phyloP scores from a whole-genome alignment of 2,888 invertebrate species.

The Archips xylosteana region DNA sequence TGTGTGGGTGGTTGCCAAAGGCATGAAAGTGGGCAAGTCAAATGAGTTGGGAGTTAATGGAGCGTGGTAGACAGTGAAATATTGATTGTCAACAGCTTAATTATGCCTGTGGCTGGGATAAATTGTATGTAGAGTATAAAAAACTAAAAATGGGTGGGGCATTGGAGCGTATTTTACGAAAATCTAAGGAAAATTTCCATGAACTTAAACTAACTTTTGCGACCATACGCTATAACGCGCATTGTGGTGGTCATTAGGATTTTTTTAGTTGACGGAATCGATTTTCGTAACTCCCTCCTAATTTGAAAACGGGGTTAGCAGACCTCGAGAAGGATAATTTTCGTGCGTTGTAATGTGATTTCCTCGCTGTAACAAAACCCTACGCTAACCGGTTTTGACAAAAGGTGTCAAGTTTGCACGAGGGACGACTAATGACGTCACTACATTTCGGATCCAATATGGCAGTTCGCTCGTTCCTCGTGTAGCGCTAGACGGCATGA shows the following conservation, averaged over 20 bases:
- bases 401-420: neutral
- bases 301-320: too few relatives aligned
- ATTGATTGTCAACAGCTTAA: neutral
- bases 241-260: too few relatives aligned
- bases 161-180: too few relatives aligned
- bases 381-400: neutral
- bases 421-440: constrained; percentile 1
- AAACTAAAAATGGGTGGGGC: too few relatives aligned
- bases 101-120: neutral
- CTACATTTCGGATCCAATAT: neutral
- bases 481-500: neutral
- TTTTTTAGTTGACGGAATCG: too few relatives aligned
- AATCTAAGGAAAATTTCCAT: too few relatives aligned
- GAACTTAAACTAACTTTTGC: too few relatives aligned
- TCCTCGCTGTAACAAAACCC: too few relatives aligned
- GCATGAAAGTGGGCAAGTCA: constrained; percentile 5
- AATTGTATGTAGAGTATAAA: neutral
- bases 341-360: neutral
- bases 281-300: too few relatives aligned
- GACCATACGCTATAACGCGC: too few relatives aligned
- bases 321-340: neutral
- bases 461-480: neutral
- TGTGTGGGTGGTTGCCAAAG: constrained; percentile 12
- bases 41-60: constrained; percentile 3
- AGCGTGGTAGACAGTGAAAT: constrained; percentile 3